These are phyloP conservation scores for Lepidonotus clava DNA, from an alignment of 2,888 invertebrate species.

Conservation along the genomic window DNA sequence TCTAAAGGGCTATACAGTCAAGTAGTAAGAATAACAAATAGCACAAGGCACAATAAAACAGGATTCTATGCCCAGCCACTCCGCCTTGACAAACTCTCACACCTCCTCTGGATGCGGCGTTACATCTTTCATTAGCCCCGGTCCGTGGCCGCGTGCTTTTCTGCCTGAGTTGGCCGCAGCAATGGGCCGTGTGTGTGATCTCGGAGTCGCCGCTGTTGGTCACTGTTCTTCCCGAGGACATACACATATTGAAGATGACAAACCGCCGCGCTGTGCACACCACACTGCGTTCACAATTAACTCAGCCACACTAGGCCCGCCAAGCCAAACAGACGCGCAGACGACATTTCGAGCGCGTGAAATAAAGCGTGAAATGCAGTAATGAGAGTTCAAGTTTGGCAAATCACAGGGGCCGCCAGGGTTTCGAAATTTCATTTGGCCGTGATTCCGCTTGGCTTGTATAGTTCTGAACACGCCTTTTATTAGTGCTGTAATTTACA, in stretches of 20 bases:
- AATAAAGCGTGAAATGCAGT: constrained; percentile 48
- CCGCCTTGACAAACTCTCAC: background rate
- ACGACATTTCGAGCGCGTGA: constrained; percentile 16
- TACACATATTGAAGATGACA: constrained; percentile 51
- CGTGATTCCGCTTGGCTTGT: constrained; percentile 27
- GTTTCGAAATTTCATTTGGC: constrained; percentile 18
- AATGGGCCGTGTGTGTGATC: constrained; percentile 14
- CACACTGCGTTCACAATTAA: constrained; percentile 28
- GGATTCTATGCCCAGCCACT: background rate
- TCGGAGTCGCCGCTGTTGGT: background rate
- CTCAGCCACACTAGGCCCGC: background rate
- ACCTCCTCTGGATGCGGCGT: background rate
- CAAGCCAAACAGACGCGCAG: constrained; percentile 21
- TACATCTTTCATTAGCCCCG: background rate
- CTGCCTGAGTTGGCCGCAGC: background rate
- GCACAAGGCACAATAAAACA: background rate
- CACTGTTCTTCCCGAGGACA: constrained; percentile 38
- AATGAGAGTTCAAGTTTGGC: constrained; percentile 54
- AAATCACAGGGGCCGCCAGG: constrained; percentile 41
- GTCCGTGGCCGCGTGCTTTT: background rate
- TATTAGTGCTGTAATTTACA: constrained; percentile 44
- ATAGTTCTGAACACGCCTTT: constrained; percentile 14
- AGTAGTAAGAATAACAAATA: no score
- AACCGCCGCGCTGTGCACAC: background rate
- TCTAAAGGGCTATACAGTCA: no score